These are phyloP conservation scores for Sakesphorus luctuosus DNA, from an alignment of 2,113 vertebrate species.

Conservation along the genomic window DNA sequence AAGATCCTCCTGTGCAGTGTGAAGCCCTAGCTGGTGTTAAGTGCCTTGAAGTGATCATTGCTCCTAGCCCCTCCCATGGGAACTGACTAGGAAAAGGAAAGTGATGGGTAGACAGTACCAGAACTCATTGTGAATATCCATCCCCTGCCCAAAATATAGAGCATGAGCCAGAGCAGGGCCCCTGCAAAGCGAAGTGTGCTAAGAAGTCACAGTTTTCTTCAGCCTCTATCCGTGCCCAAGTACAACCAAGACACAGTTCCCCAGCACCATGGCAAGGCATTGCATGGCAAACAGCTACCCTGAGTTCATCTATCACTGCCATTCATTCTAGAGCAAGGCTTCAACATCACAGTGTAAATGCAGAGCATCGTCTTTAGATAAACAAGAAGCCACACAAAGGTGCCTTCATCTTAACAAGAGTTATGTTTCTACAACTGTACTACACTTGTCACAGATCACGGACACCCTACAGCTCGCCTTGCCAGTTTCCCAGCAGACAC, in stretches of 20 bases:
- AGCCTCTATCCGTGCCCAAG: not conserved
- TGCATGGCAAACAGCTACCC: not conserved
- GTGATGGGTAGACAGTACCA: not conserved
- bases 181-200: not conserved
- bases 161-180: not conserved
- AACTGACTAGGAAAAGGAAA: not conserved
- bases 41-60: not conserved
- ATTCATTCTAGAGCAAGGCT: not conserved
- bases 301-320: not conserved
- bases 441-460: not conserved
- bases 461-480: not conserved
- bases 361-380: not conserved
- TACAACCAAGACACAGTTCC: not conserved
- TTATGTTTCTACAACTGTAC: not conserved
- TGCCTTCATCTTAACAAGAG: not conserved
- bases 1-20: not conserved
- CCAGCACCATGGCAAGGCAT: not conserved
- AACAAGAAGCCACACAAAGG: not conserved
- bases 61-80: not conserved
- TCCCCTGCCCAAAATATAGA: not conserved
- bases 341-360: not conserved
- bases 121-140: accelerated
- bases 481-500: no score
- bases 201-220: not conserved
- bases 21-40: not conserved